Conservation (phyloP, 2,888 invertebrate genomes). For the Phyllotreta cruciferae region DNA sequence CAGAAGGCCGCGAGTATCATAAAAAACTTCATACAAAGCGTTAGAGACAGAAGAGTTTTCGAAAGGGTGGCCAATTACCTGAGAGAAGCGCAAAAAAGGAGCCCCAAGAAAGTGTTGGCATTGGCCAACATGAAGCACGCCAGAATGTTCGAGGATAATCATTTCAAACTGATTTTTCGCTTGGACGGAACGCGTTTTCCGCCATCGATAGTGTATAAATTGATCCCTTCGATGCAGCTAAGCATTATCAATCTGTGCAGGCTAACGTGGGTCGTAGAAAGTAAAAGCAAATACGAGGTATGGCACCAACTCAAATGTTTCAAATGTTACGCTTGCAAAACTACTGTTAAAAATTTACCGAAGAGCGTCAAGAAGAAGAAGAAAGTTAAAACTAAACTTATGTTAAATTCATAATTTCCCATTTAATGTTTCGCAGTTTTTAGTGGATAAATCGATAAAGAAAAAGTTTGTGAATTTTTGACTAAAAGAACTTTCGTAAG, state of each 20-base stretch:
- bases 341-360: conserved; percentile 30
- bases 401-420: too few relatives aligned
- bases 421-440: too few relatives aligned
- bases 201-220: conserved; percentile 50
- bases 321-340: conserved; percentile 37
- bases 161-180: conserved; percentile 44
- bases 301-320: conserved; percentile 36
- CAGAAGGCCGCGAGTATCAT: conserved; percentile 34
- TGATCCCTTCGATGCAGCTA: conserved; percentile 38
- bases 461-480: too few relatives aligned
- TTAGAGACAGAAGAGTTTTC: conserved; percentile 39
- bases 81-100: conserved; percentile 33
- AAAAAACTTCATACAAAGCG: conserved; percentile 38
- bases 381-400: conserved; percentile 20
- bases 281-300: conserved; percentile 7
- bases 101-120: conserved; percentile 33
- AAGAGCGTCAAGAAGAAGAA: conserved; percentile 1
- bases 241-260: conserved; percentile 14
- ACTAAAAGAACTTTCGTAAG: too few relatives aligned
- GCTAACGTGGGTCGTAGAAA: not conserved
- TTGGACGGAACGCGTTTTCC: conserved; percentile 50
- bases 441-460: too few relatives aligned
- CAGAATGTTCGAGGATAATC: conserved; percentile 45
- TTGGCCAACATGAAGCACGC: conserved; percentile 37
- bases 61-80: conserved; percentile 35